Conservation (phyloP, 2,888 invertebrate genomes). For the Epinotia demarniana region DNA sequence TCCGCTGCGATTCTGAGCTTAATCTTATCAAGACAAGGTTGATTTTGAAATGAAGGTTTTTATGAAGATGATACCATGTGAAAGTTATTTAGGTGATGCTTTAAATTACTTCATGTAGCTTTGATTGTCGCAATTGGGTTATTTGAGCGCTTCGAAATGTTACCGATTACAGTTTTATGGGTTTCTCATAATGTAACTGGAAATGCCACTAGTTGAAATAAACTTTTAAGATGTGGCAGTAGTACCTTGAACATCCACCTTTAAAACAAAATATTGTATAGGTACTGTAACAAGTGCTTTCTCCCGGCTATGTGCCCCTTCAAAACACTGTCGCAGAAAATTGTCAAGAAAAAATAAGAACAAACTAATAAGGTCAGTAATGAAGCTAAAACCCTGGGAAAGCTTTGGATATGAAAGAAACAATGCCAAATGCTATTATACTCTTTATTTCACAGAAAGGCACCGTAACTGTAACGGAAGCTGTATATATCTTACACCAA, state of each 20-base stretch:
- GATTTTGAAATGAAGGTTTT: background rate
- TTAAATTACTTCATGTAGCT: conserved; percentile 8
- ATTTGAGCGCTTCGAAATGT: conserved; percentile 22
- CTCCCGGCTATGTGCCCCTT: too few relatives aligned
- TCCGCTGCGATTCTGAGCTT: background rate
- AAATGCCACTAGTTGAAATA: background rate
- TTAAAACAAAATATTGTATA: too few relatives aligned
- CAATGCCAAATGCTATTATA: too few relatives aligned
- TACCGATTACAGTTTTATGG: conserved; percentile 28
- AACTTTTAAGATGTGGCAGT: background rate
- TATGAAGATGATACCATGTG: conserved; percentile 15
- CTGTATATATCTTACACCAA: too few relatives aligned
- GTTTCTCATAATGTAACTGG: conserved; percentile 4
- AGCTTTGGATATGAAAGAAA: too few relatives aligned
- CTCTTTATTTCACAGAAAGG: too few relatives aligned
- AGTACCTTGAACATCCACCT: background rate
- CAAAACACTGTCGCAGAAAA: too few relatives aligned
- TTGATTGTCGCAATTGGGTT: conserved; percentile 14
- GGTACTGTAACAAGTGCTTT: too few relatives aligned
- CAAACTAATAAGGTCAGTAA: too few relatives aligned
- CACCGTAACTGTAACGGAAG: too few relatives aligned
- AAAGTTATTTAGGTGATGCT: conserved; percentile 16
- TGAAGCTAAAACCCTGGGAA: too few relatives aligned
- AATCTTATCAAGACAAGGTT: background rate
- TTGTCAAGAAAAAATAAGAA: too few relatives aligned